phyloP scores from a whole-genome alignment of 2,888 invertebrate species.

The Euplagia quadripunctaria region DNA sequence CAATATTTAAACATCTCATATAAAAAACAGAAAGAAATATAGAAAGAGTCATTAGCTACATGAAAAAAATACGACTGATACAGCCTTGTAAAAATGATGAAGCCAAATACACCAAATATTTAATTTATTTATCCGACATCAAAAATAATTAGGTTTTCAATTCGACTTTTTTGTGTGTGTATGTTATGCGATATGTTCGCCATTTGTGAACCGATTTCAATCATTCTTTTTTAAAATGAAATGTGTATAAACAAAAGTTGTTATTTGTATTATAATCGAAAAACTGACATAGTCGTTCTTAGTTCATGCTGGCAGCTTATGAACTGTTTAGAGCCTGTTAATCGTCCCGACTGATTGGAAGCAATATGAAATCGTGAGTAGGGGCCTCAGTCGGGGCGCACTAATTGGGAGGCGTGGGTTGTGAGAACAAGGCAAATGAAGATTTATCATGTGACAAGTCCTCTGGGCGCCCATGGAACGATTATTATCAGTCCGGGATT shows the following conservation, averaged over 20 bases:
- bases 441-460: conserved; percentile 81
- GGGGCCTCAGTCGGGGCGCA: conserved; percentile 45
- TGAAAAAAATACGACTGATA: too few relatives aligned
- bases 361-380: conserved; percentile 53
- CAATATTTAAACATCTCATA: too few relatives aligned
- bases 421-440: conserved; percentile 85
- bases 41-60: too few relatives aligned
- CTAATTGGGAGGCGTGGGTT: conserved; percentile 83
- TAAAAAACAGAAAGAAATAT: too few relatives aligned
- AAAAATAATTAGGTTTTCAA: too few relatives aligned
- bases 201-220: too few relatives aligned
- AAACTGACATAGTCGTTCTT: background rate
- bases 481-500: conserved; percentile 53
- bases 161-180: too few relatives aligned
- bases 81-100: background rate
- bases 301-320: background rate
- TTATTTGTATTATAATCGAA: background rate
- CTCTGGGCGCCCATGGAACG: conserved; percentile 56
- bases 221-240: too few relatives aligned
- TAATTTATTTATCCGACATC: too few relatives aligned
- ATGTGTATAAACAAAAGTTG: background rate
- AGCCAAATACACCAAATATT: background rate
- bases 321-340: background rate
- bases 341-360: background rate
- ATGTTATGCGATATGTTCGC: too few relatives aligned